These are phyloP conservation scores for Brachionus koreanus DNA, from an alignment of 1,140 invertebrate genomes.

Conservation along the genomic window DNA sequence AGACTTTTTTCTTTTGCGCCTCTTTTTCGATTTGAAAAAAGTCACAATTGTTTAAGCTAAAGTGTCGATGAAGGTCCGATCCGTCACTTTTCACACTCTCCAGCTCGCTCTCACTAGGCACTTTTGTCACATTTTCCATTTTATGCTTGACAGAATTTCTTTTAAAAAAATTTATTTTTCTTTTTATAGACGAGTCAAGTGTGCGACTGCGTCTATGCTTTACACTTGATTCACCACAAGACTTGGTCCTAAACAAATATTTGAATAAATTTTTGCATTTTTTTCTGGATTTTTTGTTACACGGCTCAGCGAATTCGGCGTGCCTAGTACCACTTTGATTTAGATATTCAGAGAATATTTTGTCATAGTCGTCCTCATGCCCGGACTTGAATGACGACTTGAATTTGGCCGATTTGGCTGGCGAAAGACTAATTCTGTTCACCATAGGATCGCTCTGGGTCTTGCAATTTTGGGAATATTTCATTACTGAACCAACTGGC, in stretches of 20 bases:
- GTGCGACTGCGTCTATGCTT: slow-evolving; percentile 11
- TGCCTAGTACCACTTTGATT: neutral
- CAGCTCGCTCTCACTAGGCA: neutral
- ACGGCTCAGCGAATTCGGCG: neutral
- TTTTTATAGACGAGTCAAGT: neutral
- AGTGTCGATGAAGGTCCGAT: neutral
- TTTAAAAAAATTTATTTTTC: neutral
- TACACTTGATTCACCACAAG: neutral
- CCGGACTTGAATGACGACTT: neutral
- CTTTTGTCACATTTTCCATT: neutral
- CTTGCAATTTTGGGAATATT: no score
- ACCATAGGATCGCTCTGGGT: neutral
- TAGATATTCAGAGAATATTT: slow-evolving; percentile 28
- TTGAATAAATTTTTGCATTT: neutral
- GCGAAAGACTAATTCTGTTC: neutral
- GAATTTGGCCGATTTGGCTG: neutral
- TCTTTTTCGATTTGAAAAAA: neutral
- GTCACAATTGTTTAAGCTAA: neutral
- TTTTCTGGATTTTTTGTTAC: neutral
- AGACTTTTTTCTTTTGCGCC: neutral
- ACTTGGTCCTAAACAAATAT: slow-evolving; percentile 6
- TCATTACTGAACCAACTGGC: neutral
- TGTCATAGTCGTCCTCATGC: slow-evolving; percentile 24
- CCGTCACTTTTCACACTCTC: neutral
- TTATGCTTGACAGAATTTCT: neutral